Evolutionary conservation across 2,113 vertebrate genomes (phyloP).

Genomic region (Petromus typicus): DNA sequence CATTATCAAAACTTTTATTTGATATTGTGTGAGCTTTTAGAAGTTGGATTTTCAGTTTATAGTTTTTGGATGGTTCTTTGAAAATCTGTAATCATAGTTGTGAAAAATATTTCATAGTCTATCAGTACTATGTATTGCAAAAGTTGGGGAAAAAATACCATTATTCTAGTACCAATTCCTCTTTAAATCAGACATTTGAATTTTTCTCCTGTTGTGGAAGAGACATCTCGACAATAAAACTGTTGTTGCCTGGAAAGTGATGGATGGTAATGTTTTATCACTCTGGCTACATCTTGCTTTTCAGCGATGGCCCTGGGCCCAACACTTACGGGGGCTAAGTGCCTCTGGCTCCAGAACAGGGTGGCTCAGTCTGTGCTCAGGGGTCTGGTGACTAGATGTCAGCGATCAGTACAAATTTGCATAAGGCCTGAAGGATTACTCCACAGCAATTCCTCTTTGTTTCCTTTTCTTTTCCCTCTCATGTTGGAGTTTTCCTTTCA

Average conservation of each 20-base stretch:
- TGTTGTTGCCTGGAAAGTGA: conserved; percentile 24
- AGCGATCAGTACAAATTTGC: conserved; percentile 29
- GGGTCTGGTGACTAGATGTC: neutral
- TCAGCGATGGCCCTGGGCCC: neutral
- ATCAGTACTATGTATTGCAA: conserved; percentile 48
- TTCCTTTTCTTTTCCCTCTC: neutral
- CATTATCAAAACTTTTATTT: conserved; percentile 66
- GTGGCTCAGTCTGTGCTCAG: neutral
- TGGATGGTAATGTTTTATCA: neutral
- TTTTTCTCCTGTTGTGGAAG: conserved; percentile 38
- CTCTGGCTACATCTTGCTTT: neutral
- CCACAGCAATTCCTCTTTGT: neutral
- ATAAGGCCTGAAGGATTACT: neutral
- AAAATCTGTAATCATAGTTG: conserved; percentile 65
- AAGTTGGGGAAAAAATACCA: conserved; percentile 13
- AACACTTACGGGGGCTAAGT: neutral
- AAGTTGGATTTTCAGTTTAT: conserved; percentile 69
- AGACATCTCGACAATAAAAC: conserved; percentile 51
- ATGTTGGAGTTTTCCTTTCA: neutral
- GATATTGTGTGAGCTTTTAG: conserved; percentile 58
- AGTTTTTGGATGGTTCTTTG: conserved; percentile 63
- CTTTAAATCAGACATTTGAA: conserved; percentile 44
- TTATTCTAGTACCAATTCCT: neutral
- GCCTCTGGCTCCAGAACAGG: neutral
- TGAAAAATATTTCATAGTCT: conserved; percentile 68